Percentiles rank a stretch among this genome's conserved stretches.
Conservation (phyloP, 2,888 invertebrate species). For the Platycheirus rosarum region DNA sequence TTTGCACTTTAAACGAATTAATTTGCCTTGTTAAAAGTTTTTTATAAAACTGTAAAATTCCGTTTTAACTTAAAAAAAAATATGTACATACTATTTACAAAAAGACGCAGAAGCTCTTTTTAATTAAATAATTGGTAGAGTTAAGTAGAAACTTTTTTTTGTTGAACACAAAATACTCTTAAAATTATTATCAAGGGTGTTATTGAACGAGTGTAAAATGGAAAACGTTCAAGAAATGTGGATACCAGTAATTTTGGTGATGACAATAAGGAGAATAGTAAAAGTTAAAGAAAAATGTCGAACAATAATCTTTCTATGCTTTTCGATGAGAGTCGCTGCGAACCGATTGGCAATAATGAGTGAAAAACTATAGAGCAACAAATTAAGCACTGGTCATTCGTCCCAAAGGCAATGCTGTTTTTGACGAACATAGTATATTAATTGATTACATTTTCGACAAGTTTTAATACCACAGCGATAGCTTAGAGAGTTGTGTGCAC, state of each 20-base stretch:
- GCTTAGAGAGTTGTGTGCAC: conserved; percentile 85
- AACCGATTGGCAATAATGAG: conserved; percentile 43
- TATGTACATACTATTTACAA: too few relatives aligned
- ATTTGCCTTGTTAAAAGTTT: too few relatives aligned
- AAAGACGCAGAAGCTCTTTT: too few relatives aligned
- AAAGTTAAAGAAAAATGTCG: conserved; percentile 52
- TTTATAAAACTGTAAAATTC: too few relatives aligned
- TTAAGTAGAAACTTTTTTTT: too few relatives aligned
- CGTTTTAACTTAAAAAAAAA: too few relatives aligned
- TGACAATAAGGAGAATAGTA: conserved; percentile 20
- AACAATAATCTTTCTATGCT: conserved; percentile 61
- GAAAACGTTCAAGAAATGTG: conserved; percentile 29
- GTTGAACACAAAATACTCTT: too few relatives aligned
- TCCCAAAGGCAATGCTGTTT: conserved; percentile 93
- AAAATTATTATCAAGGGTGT: conserved; percentile 53
- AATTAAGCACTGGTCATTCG: conserved; percentile 85
- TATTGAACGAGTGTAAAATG: conserved; percentile 41
- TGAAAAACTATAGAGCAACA: conserved; percentile 70
- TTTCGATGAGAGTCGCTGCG: conserved; percentile 42
- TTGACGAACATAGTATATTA: conserved; percentile 92
- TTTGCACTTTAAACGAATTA: too few relatives aligned
- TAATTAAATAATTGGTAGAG: too few relatives aligned
- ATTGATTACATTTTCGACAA: conserved; percentile 94
- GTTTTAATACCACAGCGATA: conserved; percentile 98
- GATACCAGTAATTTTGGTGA: conserved; percentile 38